phyloP scores from a whole-genome alignment of 2,797 vertebrate genomes.

The Cyprinodon diabolis region DNA sequence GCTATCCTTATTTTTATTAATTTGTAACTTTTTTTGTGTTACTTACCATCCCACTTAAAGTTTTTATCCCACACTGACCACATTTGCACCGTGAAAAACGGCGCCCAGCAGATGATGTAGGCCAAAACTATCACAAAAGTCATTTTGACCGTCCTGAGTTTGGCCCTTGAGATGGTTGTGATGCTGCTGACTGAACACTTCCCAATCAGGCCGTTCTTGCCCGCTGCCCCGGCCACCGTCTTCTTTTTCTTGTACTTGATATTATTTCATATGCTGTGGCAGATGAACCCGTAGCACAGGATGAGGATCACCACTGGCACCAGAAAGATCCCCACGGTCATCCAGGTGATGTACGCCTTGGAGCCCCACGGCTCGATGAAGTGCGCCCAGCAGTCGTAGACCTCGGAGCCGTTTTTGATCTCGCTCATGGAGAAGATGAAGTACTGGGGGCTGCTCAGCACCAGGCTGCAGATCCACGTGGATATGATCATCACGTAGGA shows the following conservation, averaged over 20 bases:
- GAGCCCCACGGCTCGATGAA: conserved; percentile 91
- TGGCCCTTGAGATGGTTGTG: conserved; percentile 91
- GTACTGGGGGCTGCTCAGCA: conserved; percentile 92
- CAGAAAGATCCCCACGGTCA: conserved; percentile 90
- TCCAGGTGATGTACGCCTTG: conserved; percentile 94
- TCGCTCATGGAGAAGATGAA: conserved; percentile 95
- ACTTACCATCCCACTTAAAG: conserved; percentile 86
- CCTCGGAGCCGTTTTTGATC: conserved; percentile 86
- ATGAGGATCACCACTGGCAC: conserved; percentile 87
- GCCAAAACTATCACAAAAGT: conserved; percentile 95
- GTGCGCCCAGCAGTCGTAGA: conserved; percentile 94
- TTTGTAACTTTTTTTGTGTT: not conserved
- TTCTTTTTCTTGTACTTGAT: conserved; percentile 85
- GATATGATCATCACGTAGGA: conserved; percentile 90
- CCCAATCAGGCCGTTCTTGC: conserved; percentile 80
- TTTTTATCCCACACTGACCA: conserved; percentile 94
- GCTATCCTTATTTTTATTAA: not conserved
- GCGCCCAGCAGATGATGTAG: conserved; percentile 94
- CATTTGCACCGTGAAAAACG: conserved; percentile 95
- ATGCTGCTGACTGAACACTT: conserved; percentile 89
- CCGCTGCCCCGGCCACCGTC: conserved; percentile 26
- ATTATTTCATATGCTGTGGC: conserved; percentile 91
- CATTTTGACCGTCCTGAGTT: conserved; percentile 97
- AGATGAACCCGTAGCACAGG: conserved; percentile 94
- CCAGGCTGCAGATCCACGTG: conserved; percentile 90